phyloP scores from a whole-genome alignment of 2,797 vertebrate genomes.

The Diceros bicornis region DNA sequence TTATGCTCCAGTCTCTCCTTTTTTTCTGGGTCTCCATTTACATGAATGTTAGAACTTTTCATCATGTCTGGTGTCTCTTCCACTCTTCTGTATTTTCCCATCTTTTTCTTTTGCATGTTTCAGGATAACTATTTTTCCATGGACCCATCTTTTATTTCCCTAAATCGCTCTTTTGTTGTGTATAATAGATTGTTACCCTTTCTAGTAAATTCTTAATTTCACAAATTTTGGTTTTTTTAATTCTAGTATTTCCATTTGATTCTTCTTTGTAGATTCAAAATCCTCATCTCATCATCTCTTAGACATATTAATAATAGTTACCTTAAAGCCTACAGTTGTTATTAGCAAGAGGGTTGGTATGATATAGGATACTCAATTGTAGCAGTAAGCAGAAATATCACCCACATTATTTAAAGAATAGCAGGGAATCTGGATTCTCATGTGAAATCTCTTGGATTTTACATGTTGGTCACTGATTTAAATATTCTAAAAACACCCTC shows the following conservation, averaged over 20 bases:
- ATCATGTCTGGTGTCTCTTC: background rate
- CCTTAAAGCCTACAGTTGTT: background rate
- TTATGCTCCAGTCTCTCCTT: background rate
- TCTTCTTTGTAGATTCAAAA: background rate
- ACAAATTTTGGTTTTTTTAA: background rate
- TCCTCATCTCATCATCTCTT: background rate
- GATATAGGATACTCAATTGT: background rate
- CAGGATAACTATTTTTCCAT: constrained; percentile 4
- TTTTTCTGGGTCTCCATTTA: background rate
- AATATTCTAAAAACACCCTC: background rate
- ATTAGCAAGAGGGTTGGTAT: background rate
- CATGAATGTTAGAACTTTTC: background rate
- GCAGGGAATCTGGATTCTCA: background rate
- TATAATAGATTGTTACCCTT: background rate
- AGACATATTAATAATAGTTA: background rate
- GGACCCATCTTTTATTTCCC: background rate
- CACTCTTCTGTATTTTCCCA: background rate
- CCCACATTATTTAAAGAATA: background rate
- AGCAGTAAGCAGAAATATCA: background rate
- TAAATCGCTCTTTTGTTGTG: background rate
- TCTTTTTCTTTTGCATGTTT: background rate
- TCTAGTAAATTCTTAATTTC: background rate
- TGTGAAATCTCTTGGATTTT: background rate
- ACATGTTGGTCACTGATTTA: background rate
- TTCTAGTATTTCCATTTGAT: constrained; percentile 6